Conservation (phyloP, 2,113 vertebrate genomes). For the Psilopsiagon aymara region DNA sequence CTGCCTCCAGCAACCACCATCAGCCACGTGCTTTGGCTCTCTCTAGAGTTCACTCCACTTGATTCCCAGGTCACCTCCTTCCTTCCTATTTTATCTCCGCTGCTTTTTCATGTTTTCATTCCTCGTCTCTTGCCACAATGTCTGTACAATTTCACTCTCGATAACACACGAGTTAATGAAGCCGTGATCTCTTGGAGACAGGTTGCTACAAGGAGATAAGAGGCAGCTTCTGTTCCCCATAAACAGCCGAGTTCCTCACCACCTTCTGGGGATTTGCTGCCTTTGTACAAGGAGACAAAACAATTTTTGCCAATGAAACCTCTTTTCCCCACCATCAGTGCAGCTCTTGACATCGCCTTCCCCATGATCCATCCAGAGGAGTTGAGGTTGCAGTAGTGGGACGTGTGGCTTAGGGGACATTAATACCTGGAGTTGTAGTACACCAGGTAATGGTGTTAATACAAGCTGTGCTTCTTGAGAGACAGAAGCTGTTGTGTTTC, state of each 20-base stretch:
- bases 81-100: constrained; percentile 49
- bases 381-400: not conserved
- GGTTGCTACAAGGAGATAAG: constrained; percentile 79
- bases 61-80: constrained; percentile 52
- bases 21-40: not conserved
- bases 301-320: constrained; percentile 56
- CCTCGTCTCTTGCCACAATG: constrained; percentile 13
- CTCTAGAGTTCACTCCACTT: not conserved
- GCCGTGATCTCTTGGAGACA: constrained; percentile 76
- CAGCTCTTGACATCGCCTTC: constrained; percentile 37
- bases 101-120: constrained; percentile 21
- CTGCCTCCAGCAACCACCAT: fast-evolving
- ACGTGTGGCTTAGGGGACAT: not conserved
- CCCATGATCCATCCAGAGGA: not conserved
- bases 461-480: not conserved
- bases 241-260: constrained; percentile 70
- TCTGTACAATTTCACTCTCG: constrained; percentile 64
- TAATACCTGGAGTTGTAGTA: not conserved
- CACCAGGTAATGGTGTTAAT: not conserved
- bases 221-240: constrained; percentile 34
- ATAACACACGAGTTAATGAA: constrained; percentile 78
- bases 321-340: not conserved
- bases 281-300: constrained; percentile 72
- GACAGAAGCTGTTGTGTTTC: not conserved
- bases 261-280: constrained; percentile 71